Conservation (phyloP, 2,113 vertebrate genomes). For the Cynocephalus volans region DNA sequence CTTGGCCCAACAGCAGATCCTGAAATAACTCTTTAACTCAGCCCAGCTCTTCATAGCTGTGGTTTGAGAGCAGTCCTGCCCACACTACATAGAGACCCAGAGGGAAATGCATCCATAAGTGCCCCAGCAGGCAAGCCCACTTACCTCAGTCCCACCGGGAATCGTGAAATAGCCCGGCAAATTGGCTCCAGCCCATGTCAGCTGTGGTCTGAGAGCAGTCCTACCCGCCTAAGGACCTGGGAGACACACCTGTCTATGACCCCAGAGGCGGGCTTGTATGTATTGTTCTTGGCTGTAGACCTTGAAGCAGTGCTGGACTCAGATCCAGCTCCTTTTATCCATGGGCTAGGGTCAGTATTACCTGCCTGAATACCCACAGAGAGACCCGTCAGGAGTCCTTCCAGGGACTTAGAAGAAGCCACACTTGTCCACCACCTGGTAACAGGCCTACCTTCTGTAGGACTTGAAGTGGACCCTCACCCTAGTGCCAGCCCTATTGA, state of each 20-base stretch:
- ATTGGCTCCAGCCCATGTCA: background rate
- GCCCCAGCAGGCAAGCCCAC: background rate
- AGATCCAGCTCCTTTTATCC: background rate
- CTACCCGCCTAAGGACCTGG: background rate
- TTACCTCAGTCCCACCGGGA: background rate
- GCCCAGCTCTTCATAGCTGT: background rate
- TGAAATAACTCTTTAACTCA: background rate
- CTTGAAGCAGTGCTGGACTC: background rate
- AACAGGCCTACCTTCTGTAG: background rate
- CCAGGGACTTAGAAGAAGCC: background rate
- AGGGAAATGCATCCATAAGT: background rate
- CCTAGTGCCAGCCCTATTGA: background rate
- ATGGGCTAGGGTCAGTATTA: background rate
- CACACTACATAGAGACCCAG: background rate
- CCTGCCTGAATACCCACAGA: background rate
- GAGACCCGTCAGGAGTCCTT: background rate
- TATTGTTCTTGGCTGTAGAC: background rate
- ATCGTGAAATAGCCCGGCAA: background rate
- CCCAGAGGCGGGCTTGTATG: background rate
- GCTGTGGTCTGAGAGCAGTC: background rate
- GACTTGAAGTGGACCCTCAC: background rate
- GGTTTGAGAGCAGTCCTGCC: background rate
- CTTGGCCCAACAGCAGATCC: background rate
- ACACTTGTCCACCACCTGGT: background rate
- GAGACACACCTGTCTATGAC: background rate